Evolutionary conservation across 2,797 vertebrate genomes (phyloP).

Genomic region (Pseudocheirus occidentalis): DNA sequence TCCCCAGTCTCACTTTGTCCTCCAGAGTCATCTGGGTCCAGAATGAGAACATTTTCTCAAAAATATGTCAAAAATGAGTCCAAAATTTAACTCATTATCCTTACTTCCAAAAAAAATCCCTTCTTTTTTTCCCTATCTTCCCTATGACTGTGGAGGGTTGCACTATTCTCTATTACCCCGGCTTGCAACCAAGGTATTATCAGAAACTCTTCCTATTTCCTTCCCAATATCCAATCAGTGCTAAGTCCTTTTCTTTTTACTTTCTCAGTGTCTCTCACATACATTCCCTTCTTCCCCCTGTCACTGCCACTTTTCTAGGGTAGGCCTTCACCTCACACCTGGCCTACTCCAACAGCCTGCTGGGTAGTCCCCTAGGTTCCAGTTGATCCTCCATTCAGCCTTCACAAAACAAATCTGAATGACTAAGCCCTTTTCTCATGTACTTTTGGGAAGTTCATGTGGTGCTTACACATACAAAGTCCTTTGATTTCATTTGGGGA

Average conservation of each 20-base stretch:
- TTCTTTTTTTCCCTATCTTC: background rate
- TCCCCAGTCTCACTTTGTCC: too few relatives aligned
- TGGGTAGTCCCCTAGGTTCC: background rate
- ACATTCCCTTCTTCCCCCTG: background rate
- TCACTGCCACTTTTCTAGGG: background rate
- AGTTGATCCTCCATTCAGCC: background rate
- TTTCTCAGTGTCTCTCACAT: background rate
- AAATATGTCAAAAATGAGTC: background rate
- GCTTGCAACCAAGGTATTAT: background rate
- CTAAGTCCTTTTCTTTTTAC: background rate
- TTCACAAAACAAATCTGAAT: background rate
- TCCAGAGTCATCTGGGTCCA: too few relatives aligned
- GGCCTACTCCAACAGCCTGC: background rate
- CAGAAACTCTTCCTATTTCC: background rate
- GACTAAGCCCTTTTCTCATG: background rate
- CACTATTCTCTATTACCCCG: background rate
- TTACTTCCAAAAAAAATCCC: background rate
- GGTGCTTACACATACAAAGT: background rate
- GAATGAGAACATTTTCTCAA: background rate
- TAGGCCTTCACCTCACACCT: background rate
- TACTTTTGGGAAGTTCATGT: background rate
- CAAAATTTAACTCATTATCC: background rate
- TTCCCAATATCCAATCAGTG: background rate
- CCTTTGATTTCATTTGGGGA: background rate
- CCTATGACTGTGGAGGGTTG: background rate